These are phyloP conservation scores for Tragopan temminckii DNA, from an alignment of 2,797 vertebrate genomes.

Conservation along the genomic window DNA sequence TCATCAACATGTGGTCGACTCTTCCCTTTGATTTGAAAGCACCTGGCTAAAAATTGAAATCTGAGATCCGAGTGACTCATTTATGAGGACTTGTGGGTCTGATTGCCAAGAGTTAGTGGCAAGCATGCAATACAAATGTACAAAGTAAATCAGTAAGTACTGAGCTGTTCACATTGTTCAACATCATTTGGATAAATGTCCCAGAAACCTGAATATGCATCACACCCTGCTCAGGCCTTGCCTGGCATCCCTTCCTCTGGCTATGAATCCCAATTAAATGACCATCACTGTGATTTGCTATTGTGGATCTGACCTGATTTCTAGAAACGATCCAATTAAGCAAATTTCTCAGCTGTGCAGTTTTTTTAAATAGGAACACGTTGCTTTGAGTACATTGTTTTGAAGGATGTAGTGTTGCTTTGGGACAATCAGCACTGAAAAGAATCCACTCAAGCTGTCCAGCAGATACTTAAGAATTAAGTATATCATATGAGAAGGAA, in stretches of 20 bases:
- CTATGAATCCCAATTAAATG: neutral
- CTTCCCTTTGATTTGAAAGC: neutral
- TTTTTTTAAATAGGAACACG: neutral
- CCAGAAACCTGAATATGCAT: neutral
- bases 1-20: neutral
- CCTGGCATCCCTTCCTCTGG: neutral
- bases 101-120: neutral
- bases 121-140: neutral
- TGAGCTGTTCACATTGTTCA: neutral
- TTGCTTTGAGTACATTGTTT: neutral
- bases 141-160: neutral
- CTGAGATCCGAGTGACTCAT: neutral
- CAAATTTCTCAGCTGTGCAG: neutral
- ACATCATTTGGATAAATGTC: neutral
- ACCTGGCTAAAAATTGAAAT: neutral
- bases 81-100: fast-evolving
- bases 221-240: neutral
- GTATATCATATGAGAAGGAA: slow-evolving; percentile 53
- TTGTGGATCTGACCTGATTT: neutral
- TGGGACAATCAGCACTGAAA: slow-evolving; percentile 17
- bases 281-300: neutral
- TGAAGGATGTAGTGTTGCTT: neutral
- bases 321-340: neutral
- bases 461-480: slow-evolving; percentile 53
- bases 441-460: slow-evolving; percentile 27